Evolutionary conservation across 1,140 invertebrate species (phyloP).

Genomic region (Meloidogyne floridensis): DNA sequence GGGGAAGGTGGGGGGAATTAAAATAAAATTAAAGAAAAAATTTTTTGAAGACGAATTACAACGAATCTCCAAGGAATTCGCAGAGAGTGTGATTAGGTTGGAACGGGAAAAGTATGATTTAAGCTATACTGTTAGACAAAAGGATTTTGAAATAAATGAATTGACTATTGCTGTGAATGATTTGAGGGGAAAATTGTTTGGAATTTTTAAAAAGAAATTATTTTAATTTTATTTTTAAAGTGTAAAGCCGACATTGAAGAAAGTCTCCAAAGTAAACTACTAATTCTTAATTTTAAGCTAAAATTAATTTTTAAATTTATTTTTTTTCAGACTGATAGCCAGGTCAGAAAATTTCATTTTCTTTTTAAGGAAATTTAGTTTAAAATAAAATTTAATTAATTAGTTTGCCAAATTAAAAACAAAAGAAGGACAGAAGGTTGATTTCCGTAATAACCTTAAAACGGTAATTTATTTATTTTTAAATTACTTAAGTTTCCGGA

Average conservation of each 20-base stretch:
- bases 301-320: neutral
- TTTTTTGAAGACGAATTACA: constrained; percentile 78
- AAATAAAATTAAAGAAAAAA: neutral
- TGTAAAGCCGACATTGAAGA: constrained; percentile 96
- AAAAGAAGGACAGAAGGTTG: constrained; percentile 69
- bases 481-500: neutral
- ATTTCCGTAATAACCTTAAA: constrained; percentile 93
- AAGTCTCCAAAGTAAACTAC: constrained; percentile 90
- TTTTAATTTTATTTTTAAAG: constrained; percentile 52
- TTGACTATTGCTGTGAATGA: constrained; percentile 99
- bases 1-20: neutral
- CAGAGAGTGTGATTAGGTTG: constrained; percentile 82
- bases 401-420: constrained; percentile 56
- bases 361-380: neutral
- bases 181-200: constrained; percentile 95
- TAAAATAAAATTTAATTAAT: constrained; percentile 61
- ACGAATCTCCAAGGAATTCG: constrained; percentile 89
- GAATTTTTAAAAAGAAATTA: constrained; percentile 71
- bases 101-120: constrained; percentile 97
- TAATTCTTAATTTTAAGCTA: neutral
- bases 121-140: constrained; percentile 89
- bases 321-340: constrained; percentile 3
- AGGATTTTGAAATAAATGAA: constrained; percentile 87
- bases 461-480: constrained; percentile 3
- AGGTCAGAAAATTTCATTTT: neutral